Evolutionary conservation across 2,888 invertebrate genomes (phyloP).

Genomic region (Tortricodes alternella): DNA sequence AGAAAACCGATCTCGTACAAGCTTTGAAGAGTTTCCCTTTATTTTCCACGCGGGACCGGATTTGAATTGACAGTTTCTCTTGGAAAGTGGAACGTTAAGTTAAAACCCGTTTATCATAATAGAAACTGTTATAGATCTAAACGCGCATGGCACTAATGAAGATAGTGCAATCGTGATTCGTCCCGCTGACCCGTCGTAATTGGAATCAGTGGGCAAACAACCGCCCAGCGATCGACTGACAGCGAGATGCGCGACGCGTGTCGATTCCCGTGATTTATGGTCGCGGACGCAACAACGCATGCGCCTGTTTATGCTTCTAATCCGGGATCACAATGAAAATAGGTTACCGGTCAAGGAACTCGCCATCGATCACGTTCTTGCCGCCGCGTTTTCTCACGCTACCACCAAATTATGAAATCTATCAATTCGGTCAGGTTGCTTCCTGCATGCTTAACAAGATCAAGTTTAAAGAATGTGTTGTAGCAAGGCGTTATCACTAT

Average conservation of each 20-base stretch:
- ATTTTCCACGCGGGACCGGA: constrained; percentile 8
- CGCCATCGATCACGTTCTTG: constrained; percentile 50
- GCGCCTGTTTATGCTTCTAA: constrained; percentile 58
- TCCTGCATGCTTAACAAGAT: not conserved
- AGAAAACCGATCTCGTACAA: constrained; percentile 1
- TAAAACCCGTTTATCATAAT: constrained; percentile 16
- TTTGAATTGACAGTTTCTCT: constrained; percentile 12
- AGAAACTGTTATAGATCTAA: constrained; percentile 5
- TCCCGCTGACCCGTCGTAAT: constrained; percentile 28
- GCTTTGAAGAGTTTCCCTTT: constrained; percentile 17
- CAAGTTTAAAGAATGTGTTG: not conserved
- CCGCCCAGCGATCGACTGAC: constrained; percentile 31
- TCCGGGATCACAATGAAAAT: constrained; percentile 64
- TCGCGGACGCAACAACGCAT: constrained; percentile 43
- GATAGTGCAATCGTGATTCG: constrained; percentile 24
- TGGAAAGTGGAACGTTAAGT: constrained; percentile 15
- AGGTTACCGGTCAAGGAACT: constrained; percentile 67
- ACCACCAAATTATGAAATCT: constrained; percentile 1
- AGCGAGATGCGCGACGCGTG: constrained; percentile 33
- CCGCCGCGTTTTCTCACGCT: constrained; percentile 9
- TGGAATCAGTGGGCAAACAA: constrained; percentile 36
- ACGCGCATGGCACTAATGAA: not conserved
- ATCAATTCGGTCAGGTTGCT: not conserved
- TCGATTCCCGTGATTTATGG: constrained; percentile 42
- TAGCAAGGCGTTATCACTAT: too few relatives aligned